Percentiles rank a stretch among this genome's conserved stretches.
These are phyloP conservation scores for Heteropelma amictum DNA, from an alignment of 2,888 invertebrate species.

Conservation along the genomic window DNA sequence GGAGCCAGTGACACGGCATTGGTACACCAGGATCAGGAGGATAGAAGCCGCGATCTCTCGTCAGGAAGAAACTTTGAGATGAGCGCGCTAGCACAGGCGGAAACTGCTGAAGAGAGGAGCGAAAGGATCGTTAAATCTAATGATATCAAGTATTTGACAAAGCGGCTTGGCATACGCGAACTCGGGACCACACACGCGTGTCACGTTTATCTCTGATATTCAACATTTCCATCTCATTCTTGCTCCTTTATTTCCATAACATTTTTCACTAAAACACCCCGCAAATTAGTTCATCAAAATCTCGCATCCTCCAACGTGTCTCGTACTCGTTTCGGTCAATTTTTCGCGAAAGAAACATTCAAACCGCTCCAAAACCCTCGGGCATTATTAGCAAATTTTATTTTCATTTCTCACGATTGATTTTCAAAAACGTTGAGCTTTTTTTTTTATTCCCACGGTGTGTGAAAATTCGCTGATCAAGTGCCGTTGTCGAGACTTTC, in stretches of 20 bases:
- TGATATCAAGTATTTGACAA: constrained; percentile 75
- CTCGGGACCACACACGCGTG: constrained; percentile 67
- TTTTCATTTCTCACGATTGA: too few species aligned
- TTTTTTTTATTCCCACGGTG: background rate
- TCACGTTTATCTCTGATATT: background rate
- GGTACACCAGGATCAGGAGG: constrained; percentile 57
- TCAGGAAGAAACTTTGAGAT: constrained; percentile 50
- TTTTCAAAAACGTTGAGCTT: background rate
- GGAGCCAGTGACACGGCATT: constrained; percentile 73
- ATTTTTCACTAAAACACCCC: too few species aligned
- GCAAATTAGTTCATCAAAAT: too few species aligned
- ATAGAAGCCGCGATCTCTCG: constrained; percentile 62
- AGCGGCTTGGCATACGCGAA: constrained; percentile 57
- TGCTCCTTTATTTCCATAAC: background rate
- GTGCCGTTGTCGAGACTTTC: constrained; percentile 5
- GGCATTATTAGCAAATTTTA: too few species aligned
- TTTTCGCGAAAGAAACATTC: background rate
- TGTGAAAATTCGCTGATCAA: background rate
- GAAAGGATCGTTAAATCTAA: constrained; percentile 74
- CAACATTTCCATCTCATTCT: background rate
- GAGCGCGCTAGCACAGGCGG: background rate
- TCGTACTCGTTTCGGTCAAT: too few species aligned
- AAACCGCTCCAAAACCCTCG: background rate
- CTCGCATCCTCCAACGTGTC: too few species aligned
- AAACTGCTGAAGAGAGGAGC: constrained; percentile 40